Evolutionary conservation across 2,797 vertebrate genomes (phyloP).

Genomic region (Molothrus aeneus): DNA sequence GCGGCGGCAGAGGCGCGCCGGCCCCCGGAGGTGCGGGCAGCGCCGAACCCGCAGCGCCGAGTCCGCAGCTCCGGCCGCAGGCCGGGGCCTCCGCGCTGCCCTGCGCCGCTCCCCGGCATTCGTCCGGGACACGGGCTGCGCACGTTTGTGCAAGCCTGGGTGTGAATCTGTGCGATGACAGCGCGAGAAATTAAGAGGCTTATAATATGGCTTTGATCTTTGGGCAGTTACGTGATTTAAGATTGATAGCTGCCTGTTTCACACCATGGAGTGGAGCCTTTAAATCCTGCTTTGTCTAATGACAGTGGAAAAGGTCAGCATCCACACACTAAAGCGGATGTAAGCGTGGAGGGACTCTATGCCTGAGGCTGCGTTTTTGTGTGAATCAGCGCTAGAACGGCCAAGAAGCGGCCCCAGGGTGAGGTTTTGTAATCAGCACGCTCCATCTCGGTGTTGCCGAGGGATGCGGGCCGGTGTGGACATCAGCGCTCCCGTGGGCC

Average conservation of each 20-base stretch:
- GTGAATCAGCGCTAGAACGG: neutral
- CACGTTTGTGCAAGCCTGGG: accelerated
- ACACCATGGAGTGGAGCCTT: neutral
- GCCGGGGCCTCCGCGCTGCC: accelerated
- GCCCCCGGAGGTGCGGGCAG: accelerated
- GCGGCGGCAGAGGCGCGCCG: neutral
- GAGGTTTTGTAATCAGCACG: neutral
- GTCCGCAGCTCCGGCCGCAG: accelerated
- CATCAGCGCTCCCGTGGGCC: accelerated
- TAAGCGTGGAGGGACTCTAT: accelerated
- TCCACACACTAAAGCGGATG: accelerated
- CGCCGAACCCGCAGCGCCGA: neutral
- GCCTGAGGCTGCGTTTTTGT: neutral
- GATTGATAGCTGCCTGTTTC: neutral
- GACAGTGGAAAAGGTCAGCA: neutral
- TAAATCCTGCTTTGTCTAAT: neutral
- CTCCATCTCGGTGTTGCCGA: neutral
- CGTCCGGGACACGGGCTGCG: accelerated
- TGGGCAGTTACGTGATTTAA: neutral
- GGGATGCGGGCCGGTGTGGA: neutral
- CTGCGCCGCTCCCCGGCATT: accelerated
- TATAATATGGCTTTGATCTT: accelerated
- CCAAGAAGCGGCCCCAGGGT: neutral
- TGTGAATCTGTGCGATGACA: accelerated
- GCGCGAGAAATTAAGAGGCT: neutral